phyloP scores from a whole-genome alignment of 2,888 invertebrate species.

The Monoplex corrugatus region DNA sequence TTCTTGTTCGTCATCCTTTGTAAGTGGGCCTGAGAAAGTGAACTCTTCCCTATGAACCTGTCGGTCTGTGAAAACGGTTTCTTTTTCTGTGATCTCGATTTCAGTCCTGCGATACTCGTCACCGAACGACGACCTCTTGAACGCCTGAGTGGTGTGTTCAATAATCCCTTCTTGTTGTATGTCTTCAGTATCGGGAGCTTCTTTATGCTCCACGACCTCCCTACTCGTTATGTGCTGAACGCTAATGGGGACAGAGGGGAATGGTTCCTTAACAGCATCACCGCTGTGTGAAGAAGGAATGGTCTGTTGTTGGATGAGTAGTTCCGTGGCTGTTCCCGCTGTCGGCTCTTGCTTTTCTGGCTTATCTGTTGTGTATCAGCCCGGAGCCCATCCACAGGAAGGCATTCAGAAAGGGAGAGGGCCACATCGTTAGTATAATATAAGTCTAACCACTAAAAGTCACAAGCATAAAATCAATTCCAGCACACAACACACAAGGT shows the following conservation, averaged over 20 bases:
- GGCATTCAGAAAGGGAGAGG: slow-evolving; percentile 60
- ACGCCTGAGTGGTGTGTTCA: background rate
- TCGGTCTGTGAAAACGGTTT: slow-evolving; percentile 38
- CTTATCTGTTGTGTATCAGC: slow-evolving; percentile 58
- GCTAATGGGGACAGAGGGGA: background rate
- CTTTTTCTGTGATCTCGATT: slow-evolving; percentile 39
- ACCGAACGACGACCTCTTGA: slow-evolving; percentile 23
- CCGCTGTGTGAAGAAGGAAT: background rate
- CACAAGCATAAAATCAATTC: slow-evolving; percentile 29
- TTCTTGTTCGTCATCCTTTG: background rate
- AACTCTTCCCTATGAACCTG: slow-evolving; percentile 27
- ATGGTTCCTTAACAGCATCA: background rate
- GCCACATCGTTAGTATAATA: slow-evolving; percentile 44
- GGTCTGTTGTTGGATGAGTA: background rate
- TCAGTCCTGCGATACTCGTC: slow-evolving; percentile 39
- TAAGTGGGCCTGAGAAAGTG: background rate
- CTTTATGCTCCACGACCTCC: background rate
- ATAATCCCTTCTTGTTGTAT: background rate
- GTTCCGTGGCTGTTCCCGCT: background rate
- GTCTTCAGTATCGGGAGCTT: background rate
- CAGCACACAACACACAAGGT: background rate
- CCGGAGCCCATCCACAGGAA: slow-evolving; percentile 63
- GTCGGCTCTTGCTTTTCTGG: slow-evolving; percentile 46
- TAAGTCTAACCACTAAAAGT: slow-evolving; percentile 7
- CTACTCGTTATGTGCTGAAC: background rate